Base-by-base conservation (phyloP, 92 coral and sea anemone genomes). In the Porites rus region DNA sequence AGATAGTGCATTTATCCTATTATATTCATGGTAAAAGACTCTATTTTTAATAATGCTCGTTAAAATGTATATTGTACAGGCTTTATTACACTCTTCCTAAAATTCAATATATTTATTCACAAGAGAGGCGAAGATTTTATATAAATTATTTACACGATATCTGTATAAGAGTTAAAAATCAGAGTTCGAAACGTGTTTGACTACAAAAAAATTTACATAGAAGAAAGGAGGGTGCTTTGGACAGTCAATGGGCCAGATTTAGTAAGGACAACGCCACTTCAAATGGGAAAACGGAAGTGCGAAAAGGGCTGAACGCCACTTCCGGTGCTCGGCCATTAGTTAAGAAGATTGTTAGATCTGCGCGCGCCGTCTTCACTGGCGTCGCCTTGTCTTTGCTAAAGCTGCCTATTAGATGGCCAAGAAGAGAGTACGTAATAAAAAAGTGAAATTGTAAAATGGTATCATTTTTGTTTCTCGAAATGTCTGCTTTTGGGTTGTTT, bases 31-130 rank as follows among this genome's bases (percentile, higher is more conserved):
- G 38, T 61, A 14, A 63, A 77, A 77, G 22, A 18, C 8, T 77
- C 43, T 76, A 76, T 76, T 65, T 65, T 78, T 79, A 65, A 50
- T 51, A 65, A 51, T 25, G 8, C 7, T 67, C 1, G 65, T 53
- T 69, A 5, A 51, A 68, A 43, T 17, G 25, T 8, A 24, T 70
- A 56, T 81, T 81, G 67, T 81, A 69, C 69, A 81, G 69, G 54
- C 69, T 76, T 28, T 51, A 65, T 43, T 19, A 5, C 2, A 14
- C 9, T 22, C 19, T 22, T 69, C 2, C 59, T 69, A 16, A 69
- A 59, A 60, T 62, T 62, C 64, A 46, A 81, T 81, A 79, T 65
- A 81, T 81, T 81, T 81, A 81, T 81, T 70, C 69, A 70, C 31
- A 31, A 53, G 12, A 63, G 19, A 31, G 13, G 12, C 9, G 38